Conservation (phyloP, 2,797 vertebrate genomes). For the Pogonophryne albipinna region DNA sequence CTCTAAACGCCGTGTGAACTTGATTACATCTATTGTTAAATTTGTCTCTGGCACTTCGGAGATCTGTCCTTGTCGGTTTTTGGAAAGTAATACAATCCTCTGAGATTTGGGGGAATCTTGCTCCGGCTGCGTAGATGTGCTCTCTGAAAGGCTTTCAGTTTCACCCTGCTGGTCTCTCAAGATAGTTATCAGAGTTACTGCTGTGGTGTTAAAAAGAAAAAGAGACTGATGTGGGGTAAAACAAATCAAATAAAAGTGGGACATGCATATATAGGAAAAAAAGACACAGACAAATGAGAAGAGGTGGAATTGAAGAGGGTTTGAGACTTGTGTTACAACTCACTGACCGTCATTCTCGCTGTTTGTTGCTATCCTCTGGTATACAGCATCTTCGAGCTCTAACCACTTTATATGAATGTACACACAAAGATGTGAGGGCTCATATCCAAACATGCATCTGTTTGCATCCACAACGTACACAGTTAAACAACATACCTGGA, state of each 20-base stretch:
- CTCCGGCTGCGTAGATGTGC: constrained; percentile 9
- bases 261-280: background rate
- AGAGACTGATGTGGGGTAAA: background rate
- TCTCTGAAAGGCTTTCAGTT: constrained; percentile 12
- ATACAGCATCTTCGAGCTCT: constrained; percentile 65
- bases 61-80: background rate
- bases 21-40: background rate
- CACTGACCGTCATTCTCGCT: constrained; percentile 70
- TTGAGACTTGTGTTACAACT: background rate
- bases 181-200: constrained; percentile 44
- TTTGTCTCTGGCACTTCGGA: constrained; percentile 5
- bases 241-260: background rate
- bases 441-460: background rate
- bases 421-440: constrained; percentile 36
- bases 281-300: background rate
- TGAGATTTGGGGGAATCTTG: constrained; percentile 13
- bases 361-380: constrained; percentile 60
- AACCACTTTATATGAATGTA: constrained; percentile 64
- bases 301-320: background rate
- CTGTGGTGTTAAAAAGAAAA: constrained; percentile 52
- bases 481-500: constrained; percentile 63
- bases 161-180: constrained; percentile 37
- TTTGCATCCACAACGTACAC: background rate
- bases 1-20: background rate
- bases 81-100: constrained; percentile 44